Conservation (phyloP, 2,888 invertebrate species). For the Cephonodes hylas region DNA sequence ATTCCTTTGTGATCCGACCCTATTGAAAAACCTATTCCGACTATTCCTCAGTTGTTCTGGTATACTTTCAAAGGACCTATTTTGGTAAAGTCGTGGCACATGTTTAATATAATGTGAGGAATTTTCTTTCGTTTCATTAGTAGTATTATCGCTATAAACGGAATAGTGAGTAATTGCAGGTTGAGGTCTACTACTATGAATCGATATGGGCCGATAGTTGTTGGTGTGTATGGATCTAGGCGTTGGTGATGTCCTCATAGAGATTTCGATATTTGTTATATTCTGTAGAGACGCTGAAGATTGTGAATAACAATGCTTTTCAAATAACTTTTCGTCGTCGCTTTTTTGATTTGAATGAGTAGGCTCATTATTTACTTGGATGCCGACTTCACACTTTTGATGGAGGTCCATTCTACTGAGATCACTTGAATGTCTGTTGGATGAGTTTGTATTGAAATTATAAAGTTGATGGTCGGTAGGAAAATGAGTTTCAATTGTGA, state of each 20-base stretch:
- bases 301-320: constrained; percentile 62
- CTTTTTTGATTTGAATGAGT: constrained; percentile 69
- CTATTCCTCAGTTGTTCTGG: constrained; percentile 71
- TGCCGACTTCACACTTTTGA: constrained; percentile 58
- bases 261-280: constrained; percentile 76
- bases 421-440: constrained; percentile 39
- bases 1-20: constrained; percentile 72
- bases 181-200: constrained; percentile 61
- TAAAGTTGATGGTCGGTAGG: constrained; percentile 61
- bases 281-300: constrained; percentile 70
- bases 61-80: constrained; percentile 74
- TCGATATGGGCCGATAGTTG: constrained; percentile 73
- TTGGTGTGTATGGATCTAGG: constrained; percentile 50
- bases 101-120: constrained; percentile 70
- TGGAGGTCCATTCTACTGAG: constrained; percentile 41
- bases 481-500: constrained; percentile 73
- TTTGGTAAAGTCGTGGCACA: constrained; percentile 69
- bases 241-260: constrained; percentile 61
- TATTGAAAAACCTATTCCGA: constrained; percentile 69
- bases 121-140: constrained; percentile 71
- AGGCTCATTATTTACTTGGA: constrained; percentile 57
- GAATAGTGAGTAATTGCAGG: constrained; percentile 47
- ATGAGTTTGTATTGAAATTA: constrained; percentile 36
- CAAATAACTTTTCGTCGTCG: constrained; percentile 76
- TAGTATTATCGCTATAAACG: constrained; percentile 54